These are phyloP conservation scores for Anaspis maculata DNA, from an alignment of 2,888 invertebrate genomes.

Conservation along the genomic window DNA sequence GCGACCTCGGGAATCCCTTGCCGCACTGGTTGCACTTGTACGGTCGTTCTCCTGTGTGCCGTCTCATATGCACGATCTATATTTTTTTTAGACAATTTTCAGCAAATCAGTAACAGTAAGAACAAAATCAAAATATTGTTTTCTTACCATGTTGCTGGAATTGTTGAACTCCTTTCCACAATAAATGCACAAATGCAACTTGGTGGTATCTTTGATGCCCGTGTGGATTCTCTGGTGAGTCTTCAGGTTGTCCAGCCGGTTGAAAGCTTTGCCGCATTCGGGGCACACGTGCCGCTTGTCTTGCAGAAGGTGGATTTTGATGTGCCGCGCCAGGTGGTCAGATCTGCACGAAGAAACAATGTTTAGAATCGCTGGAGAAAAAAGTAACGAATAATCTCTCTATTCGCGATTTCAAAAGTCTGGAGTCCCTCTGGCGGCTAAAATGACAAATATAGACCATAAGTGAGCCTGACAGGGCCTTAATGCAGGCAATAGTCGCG, in stretches of 20 bases:
- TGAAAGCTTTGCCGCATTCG: conserved; percentile 56
- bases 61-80: conserved; percentile 43
- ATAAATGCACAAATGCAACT: conserved; percentile 41
- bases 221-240: conserved; percentile 41
- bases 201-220: conserved; percentile 37
- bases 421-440: too few relatives aligned
- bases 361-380: too few relatives aligned
- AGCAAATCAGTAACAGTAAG: too few relatives aligned
- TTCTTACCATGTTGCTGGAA: conserved; percentile 43
- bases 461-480: too few relatives aligned
- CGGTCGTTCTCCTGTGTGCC: conserved; percentile 41
- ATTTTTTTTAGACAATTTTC: conserved; percentile 4
- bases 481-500: too few relatives aligned
- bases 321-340: conserved; percentile 56
- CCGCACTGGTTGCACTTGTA: conserved; percentile 41
- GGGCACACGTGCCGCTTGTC: conserved; percentile 49
- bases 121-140: too few relatives aligned
- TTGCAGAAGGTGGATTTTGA: conserved; percentile 49
- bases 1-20: conserved; percentile 42
- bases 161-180: conserved; percentile 44
- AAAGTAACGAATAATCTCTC: too few relatives aligned
- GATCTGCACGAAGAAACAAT: too few relatives aligned
- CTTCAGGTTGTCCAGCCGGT: conserved; percentile 43
- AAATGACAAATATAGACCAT: too few relatives aligned
- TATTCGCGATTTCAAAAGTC: too few relatives aligned